Evolutionary conservation across 2,797 vertebrate species (phyloP), one percentile per base, ranked within the genome.

Genomic region (Mus spretus): DNA sequence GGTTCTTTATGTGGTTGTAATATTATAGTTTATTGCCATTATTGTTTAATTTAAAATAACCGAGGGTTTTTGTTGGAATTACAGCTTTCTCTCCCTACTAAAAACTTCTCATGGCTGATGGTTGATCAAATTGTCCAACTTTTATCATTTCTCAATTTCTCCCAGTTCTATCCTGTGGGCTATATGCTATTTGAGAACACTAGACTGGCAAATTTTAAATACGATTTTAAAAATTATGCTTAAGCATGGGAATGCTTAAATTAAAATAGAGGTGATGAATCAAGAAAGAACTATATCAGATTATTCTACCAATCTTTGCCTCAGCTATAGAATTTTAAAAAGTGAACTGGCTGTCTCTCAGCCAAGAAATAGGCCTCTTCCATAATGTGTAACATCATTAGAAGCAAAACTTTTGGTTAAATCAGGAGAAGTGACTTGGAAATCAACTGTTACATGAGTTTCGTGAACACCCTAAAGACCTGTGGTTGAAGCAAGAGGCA

Each of bases 131-230:
- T 55, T 86, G 74, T 72, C 57, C 67, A 92, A 84, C 65, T 92
- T 92, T 65, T 75, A 13, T 63, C 24, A 57, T 75, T 96, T 92
- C 50, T 90, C 24, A 87, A 24, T 55, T 67, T n/a, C 53, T 95
- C 72, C 47, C 31, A 74, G 57, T 83, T 63, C 24, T 93, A 28
- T 82, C 28, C 53, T 80, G n/a, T 78, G 59, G 79, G 59, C 81
- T 44, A 57, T 34, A 57, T 88, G 65, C 63, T 87, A n/a, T 77
- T 53, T 72, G 70, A 92, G 89, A 84, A 59, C 12, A 77, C 22
- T 81, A 26, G n/a, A 47, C 63, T 20, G 70, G 26, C 37, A 86
- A 82, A 87, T 63, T 15, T 12, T 59, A 82, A 90, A 72, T 67
- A 44, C 12, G 15, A 37, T 83, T 75, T 72, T 72, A 19, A 77